Evolutionary conservation across 2,797 vertebrate species (phyloP), one percentile per base, ranked within the genome.

Genomic region (Champsocephalus gunnari): DNA sequence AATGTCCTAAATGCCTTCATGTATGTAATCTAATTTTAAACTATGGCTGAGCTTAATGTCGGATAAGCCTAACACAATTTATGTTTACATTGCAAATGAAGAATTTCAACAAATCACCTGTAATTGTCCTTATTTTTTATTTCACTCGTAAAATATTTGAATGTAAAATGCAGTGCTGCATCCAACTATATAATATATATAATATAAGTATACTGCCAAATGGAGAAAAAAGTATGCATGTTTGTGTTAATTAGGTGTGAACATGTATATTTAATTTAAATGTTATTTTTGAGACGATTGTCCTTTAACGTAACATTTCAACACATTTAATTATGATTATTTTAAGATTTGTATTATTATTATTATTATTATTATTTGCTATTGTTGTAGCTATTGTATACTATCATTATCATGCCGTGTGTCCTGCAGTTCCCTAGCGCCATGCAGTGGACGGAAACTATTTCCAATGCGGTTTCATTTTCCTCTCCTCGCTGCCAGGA

Each of bases 391-490:
- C 28, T 38, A 38, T 38, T 38, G 6, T 38, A 38, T 38, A 9
- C 34, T 38, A 38, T 38, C 8, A 38, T 38, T 9, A 7, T 38
- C 34, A 8, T 11, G 48, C 13, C 8, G 12, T n/a, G 48, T 71
- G 49, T 84, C 73, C 73, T 49, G 76, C 69, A 86, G 91, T 58
- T 87, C 87, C 84, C 68, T 87, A 94, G 94, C 93, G 94, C 93
- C 94, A 87, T 92, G 76, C 90, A 91, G 94, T 87, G 94, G 93
- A 60, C 12, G 85, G 58, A 76, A 47, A 71, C 55, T 62, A 51
- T 64, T 54, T 77, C 16, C 41, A 68, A 9, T 53, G 41, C 32
- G 24, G 16, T 60, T 66, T 81, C 16, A 55, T 69, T 49, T n/a
- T 9, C 56, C 21, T 65, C 61, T 58, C 57, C 14, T 19, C 19